These are phyloP conservation scores for Troides oblongomaculatus DNA, from an alignment of 2,888 invertebrate genomes.

Conservation along the genomic window DNA sequence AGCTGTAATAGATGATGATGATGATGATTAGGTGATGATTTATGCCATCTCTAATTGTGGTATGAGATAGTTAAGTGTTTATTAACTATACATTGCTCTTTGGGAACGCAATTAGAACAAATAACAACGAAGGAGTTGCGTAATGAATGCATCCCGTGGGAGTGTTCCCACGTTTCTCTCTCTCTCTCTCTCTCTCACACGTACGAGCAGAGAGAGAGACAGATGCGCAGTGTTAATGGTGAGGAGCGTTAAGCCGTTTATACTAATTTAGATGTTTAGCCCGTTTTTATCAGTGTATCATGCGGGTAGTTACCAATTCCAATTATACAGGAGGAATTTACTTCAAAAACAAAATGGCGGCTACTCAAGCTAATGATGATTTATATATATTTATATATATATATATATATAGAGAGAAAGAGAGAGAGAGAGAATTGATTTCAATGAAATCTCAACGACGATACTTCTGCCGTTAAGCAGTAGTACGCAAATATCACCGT, in stretches of 20 bases:
- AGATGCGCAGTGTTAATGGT: slow-evolving; percentile 24
- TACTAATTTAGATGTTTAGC: slow-evolving; percentile 51
- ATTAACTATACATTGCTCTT: slow-evolving; percentile 25
- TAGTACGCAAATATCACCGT: no score
- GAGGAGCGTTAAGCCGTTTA: slow-evolving; percentile 40
- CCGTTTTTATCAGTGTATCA: slow-evolving; percentile 45
- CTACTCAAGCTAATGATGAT: no score
- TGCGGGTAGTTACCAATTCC: slow-evolving; percentile 41
- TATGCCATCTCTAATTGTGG: no score
- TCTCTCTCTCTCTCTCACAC: not conserved
- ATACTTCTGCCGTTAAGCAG: no score
- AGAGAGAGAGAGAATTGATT: no score
- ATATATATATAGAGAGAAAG: no score
- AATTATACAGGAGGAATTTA: not conserved
- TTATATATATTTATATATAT: no score
- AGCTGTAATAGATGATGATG: no score
- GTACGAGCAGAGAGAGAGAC: slow-evolving; percentile 30
- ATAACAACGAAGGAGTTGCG: slow-evolving; percentile 15
- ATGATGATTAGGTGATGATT: no score
- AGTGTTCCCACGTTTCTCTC: slow-evolving; percentile 6
- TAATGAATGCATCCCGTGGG: slow-evolving; percentile 5
- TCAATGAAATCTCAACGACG: no score
- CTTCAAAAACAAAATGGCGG: no score
- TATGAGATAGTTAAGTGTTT: no score
- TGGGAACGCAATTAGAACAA: slow-evolving; percentile 42